Conservation (phyloP, 2,888 invertebrate genomes). For the Alsophila aescularia region DNA sequence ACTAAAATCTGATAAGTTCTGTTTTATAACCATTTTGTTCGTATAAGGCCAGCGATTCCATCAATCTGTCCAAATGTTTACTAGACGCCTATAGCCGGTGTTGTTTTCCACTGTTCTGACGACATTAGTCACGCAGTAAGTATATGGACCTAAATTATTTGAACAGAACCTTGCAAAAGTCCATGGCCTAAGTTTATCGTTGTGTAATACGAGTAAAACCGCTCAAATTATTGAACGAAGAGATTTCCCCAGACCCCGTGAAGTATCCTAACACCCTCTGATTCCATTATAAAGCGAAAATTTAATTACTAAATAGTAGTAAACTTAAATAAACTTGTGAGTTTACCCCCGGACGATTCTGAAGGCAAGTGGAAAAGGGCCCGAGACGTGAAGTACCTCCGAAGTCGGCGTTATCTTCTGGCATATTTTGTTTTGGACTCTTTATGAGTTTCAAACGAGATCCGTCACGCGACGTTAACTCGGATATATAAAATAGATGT, state of each 20-base stretch:
- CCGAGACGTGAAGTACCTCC: conserved; percentile 72
- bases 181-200: background rate
- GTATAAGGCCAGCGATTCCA: conserved; percentile 63
- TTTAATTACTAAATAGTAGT: conserved; percentile 78
- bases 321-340: conserved; percentile 75
- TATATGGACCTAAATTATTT: too few species aligned
- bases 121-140: background rate
- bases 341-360: conserved; percentile 65
- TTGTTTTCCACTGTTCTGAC: conserved; percentile 55
- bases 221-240: conserved; percentile 37
- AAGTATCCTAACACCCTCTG: conserved; percentile 52
- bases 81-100: conserved; percentile 51
- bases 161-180: background rate
- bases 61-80: conserved; percentile 64
- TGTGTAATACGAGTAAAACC: conserved; percentile 14
- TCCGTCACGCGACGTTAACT: conserved; percentile 84
- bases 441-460: conserved; percentile 84
- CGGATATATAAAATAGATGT: conserved; percentile 72
- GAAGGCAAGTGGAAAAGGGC: conserved; percentile 80
- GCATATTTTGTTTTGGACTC: conserved; percentile 83
- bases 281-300: conserved; percentile 74
- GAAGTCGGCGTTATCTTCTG: conserved; percentile 73
- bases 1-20: conserved; percentile 64
- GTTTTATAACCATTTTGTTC: conserved; percentile 68
- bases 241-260: conserved; percentile 54